Evolutionary conservation across 2,888 invertebrate genomes (phyloP).

Genomic region (Aromia moschata): DNA sequence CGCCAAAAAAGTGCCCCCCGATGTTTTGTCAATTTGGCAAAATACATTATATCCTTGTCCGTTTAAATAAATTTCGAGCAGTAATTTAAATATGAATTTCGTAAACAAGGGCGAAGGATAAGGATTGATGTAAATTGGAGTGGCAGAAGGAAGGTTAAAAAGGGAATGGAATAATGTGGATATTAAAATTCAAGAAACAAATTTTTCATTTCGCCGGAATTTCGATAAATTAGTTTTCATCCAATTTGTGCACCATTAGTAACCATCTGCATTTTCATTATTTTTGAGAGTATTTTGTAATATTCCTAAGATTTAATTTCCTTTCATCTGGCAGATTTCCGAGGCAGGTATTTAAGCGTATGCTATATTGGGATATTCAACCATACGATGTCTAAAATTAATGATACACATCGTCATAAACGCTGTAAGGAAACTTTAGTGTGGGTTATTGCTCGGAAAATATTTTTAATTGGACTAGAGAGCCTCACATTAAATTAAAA

Average conservation of each 20-base stretch:
- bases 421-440: too few species aligned
- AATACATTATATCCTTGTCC: conserved; percentile 37
- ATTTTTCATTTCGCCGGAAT: conserved; percentile 47
- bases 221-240: conserved; percentile 41
- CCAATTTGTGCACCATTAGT: conserved; percentile 34
- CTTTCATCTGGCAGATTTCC: neutral
- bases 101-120: conserved; percentile 39
- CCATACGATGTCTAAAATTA: too few species aligned
- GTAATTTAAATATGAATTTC: conserved; percentile 42
- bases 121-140: conserved; percentile 44
- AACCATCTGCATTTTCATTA: conserved; percentile 36
- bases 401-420: too few species aligned
- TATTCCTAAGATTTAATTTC: neutral
- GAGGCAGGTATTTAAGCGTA: too few species aligned
- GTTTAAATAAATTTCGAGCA: conserved; percentile 40
- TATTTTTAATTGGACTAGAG: too few species aligned
- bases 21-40: conserved; percentile 2
- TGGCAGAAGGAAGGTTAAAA: conserved; percentile 41
- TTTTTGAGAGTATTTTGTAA: conserved; percentile 21
- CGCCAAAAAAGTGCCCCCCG: too few species aligned
- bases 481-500: too few species aligned
- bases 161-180: conserved; percentile 47
- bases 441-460: too few species aligned
- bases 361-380: too few species aligned
- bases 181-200: conserved; percentile 50